A percentile compares a stretch with the other conserved stretches of the same genome.
phyloP scores from a whole-genome alignment of 2,797 vertebrate genomes.

The Euthynnus affinis region DNA sequence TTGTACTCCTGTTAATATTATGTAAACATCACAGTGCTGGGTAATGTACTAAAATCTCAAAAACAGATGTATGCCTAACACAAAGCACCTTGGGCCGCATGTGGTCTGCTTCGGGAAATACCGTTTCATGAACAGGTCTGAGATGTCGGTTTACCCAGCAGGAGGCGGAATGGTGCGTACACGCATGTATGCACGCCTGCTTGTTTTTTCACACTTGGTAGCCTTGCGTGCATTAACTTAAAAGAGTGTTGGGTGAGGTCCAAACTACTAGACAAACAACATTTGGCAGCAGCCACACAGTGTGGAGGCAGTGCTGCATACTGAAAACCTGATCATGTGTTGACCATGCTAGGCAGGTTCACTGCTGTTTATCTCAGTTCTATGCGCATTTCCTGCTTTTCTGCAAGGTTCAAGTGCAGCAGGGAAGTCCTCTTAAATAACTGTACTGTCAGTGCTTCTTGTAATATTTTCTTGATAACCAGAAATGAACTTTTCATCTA shows the following conservation, averaged over 20 bases:
- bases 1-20: too few relatives aligned
- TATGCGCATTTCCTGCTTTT: neutral
- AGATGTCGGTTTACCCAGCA: constrained; percentile 6
- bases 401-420: accelerated
- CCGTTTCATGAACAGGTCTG: neutral
- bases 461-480: too few relatives aligned
- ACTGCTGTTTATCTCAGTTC: neutral
- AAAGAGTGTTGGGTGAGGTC: neutral
- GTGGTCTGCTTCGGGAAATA: neutral
- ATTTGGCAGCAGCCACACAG: neutral
- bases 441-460: neutral
- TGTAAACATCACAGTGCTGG: too few relatives aligned
- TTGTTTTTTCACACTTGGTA: constrained; percentile 9
- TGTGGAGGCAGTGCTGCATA: neutral
- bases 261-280: constrained; percentile 4
- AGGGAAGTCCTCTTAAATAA: neutral
- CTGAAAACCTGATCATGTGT: neutral
- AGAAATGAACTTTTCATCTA: neutral
- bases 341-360: neutral
- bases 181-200: too few relatives aligned
- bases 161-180: neutral
- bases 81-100: neutral
- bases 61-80: constrained; percentile 3
- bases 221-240: neutral
- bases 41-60: neutral